Evolutionary conservation across 2,797 vertebrate species (phyloP), one percentile per base, ranked within the genome.

Genomic region (Alca torda): DNA sequence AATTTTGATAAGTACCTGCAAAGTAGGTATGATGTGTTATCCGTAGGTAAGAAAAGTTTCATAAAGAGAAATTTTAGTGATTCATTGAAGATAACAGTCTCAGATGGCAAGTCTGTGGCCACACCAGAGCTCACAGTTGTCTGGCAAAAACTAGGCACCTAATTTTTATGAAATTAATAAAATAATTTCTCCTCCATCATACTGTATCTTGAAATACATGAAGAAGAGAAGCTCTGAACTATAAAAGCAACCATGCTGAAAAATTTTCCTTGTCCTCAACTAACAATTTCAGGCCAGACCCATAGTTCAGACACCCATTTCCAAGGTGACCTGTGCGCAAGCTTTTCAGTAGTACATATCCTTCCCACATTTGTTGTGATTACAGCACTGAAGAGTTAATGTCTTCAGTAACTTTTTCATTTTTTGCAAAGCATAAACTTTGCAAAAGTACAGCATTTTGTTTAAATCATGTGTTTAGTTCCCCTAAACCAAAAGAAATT

Each of bases 401-500:
- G 15, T 84, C 76, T 65, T 56, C 28, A 16, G 56, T 79, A 75
- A 80, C 41, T 24, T 93, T 70, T 80, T 51, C 35, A 61, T 79
- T 91, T 95, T 95, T 79, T 56, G 31, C 21, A 63, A 77, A 87
- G 60, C 30, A 50, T 73, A 70, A 82, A 90, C 69, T 95, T 92
- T 92, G 80, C 60, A 87, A 93, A 97, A 97, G 45, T 30, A 81
- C 19, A 91, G 48, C 43, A 70, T 94, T 95, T 95, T 95, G 57
- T 89, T 96, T 95, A 92, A 96, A 82, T 63, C 61, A 77, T 73
- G 26, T 95, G 78, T 96, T 98, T 96, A 97, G 91, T 93, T 98
- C 79, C 69, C 77, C 91, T 96, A 95, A 95, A 96, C 94, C 91
- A 81, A 85, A 54, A 95, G 80, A 97, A 98, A 98, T 96, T 96